phyloP scores from a whole-genome alignment of 2,113 vertebrate species.

The Meles meles region DNA sequence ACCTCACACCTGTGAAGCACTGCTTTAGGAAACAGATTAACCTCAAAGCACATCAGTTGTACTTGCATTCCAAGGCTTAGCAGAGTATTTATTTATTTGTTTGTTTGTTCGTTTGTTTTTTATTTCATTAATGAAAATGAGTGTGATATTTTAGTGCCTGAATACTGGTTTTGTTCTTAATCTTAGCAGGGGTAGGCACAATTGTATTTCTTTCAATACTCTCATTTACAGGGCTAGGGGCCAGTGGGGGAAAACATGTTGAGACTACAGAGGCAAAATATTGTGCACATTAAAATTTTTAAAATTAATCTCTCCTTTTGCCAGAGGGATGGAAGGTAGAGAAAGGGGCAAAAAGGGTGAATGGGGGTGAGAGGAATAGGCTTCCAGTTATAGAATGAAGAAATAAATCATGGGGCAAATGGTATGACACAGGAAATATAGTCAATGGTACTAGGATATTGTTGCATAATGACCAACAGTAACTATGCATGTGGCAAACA shows the following conservation, averaged over 20 bases:
- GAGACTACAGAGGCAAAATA: background rate
- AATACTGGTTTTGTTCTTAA: background rate
- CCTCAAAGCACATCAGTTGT: background rate
- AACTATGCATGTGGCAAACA: background rate
- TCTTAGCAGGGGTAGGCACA: background rate
- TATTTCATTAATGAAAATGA: background rate
- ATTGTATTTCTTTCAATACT: background rate
- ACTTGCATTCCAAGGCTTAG: background rate
- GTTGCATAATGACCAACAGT: background rate
- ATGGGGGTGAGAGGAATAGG: background rate
- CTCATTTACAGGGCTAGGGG: background rate
- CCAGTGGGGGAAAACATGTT: background rate
- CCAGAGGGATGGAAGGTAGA: background rate
- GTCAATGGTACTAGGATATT: background rate
- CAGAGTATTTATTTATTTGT: background rate
- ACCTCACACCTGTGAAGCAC: background rate
- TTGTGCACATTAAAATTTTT: background rate
- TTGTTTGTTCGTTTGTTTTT: background rate
- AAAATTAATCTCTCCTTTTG: background rate
- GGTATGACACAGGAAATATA: background rate
- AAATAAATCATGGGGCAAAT: background rate
- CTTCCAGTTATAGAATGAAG: background rate
- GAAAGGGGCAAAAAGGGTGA: background rate
- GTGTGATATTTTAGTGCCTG: background rate
- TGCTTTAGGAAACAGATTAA: background rate